Evolutionary conservation across 2,888 invertebrate species (phyloP).

Genomic region (Spodoptera littoralis): DNA sequence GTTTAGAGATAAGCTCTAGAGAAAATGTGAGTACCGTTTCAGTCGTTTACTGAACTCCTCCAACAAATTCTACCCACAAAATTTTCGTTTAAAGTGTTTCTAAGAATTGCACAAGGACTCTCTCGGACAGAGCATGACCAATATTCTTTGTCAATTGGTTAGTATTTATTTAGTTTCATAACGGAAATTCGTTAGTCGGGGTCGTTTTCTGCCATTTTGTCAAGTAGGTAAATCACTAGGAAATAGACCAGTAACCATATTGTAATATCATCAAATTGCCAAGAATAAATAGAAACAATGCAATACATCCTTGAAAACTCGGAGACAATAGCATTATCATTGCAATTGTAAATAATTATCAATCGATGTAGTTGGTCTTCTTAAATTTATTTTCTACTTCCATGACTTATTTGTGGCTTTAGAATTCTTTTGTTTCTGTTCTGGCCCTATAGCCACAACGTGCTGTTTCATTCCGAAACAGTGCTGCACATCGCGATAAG

Average conservation of each 20-base stretch:
- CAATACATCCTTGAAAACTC: conserved; percentile 16
- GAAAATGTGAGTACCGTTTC: not conserved
- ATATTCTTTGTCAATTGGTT: too few relatives aligned
- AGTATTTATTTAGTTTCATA: too few relatives aligned
- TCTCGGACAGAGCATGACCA: not conserved
- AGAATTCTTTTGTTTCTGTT: too few relatives aligned
- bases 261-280: conserved; percentile 3
- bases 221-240: too few relatives aligned
- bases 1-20: not conserved
- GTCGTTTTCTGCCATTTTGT: too few relatives aligned
- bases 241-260: not conserved
- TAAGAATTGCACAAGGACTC: too few relatives aligned
- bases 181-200: too few relatives aligned
- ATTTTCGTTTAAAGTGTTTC: too few relatives aligned
- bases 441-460: conserved; percentile 7
- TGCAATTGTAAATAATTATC: conserved; percentile 13
- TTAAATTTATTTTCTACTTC: too few relatives aligned
- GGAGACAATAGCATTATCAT: conserved; percentile 24
- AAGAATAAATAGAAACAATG: conserved; percentile 5
- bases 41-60: not conserved
- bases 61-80: not conserved
- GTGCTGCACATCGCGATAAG: conserved; percentile 45
- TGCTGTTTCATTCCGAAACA: conserved; percentile 23
- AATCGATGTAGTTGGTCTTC: not conserved
- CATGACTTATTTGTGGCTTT: too few relatives aligned